A percentile compares a stretch with the other conserved stretches of the same genome.
Evolutionary conservation across 2,888 invertebrate species (phyloP).

Genomic region (Agrotis ipsilon): DNA sequence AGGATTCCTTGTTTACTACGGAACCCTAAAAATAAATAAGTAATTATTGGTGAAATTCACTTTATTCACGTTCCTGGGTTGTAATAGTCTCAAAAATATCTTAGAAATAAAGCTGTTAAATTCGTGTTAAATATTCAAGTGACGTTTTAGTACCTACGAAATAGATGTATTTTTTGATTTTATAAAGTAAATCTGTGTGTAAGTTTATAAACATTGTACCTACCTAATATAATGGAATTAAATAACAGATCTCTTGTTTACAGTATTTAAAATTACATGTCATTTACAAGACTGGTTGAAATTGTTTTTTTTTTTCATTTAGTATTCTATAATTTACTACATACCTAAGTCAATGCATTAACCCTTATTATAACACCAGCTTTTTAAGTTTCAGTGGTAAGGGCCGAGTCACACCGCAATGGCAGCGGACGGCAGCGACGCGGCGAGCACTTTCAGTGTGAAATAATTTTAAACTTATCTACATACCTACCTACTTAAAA

Average conservation of each 20-base stretch:
- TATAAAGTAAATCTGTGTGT: conserved; percentile 66
- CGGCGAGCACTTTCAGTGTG: no score
- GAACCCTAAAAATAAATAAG: no score
- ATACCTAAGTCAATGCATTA: no score
- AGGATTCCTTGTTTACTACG: no score
- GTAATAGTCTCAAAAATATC: conserved; percentile 61
- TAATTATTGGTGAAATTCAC: conserved; percentile 53
- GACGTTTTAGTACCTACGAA: conserved; percentile 44
- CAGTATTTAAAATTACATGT: conserved; percentile 91
- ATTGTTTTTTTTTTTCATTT: conserved; percentile 93
- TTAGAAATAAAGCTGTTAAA: conserved; percentile 46
- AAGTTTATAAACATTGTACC: conserved; percentile 70
- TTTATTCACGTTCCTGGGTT: conserved; percentile 65
- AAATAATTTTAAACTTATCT: no score
- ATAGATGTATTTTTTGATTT: conserved; percentile 61
- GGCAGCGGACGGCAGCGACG: no score
- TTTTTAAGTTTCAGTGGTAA: no score
- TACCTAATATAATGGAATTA: conserved; percentile 81
- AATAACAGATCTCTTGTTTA: conserved; percentile 89
- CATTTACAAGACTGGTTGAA: conserved; percentile 88
- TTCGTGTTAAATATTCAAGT: conserved; percentile 38
- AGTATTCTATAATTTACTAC: conserved; percentile 74
- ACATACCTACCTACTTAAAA: no score
- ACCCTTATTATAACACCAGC: no score
- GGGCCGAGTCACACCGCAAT: no score